Evolutionary conservation across 2,888 invertebrate genomes (phyloP).

Genomic region (Stratiomys singularior): DNA sequence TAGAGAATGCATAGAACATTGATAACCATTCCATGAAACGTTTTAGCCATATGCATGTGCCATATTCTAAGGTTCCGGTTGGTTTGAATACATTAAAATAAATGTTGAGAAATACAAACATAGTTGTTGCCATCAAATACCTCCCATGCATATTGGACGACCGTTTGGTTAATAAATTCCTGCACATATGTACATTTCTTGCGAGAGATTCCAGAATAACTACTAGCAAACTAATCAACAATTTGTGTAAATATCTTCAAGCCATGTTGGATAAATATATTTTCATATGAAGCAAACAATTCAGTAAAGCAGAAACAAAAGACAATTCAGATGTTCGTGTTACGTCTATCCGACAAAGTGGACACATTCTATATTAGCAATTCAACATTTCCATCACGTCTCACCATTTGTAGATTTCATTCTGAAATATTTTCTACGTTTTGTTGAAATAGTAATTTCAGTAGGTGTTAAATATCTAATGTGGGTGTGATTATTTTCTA

Average conservation of each 20-base stretch:
- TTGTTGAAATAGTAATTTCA: background rate
- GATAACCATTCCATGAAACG: background rate
- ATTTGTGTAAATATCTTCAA: slow-evolving; percentile 8
- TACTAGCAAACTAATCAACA: background rate
- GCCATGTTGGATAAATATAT: background rate
- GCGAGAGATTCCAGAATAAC: background rate
- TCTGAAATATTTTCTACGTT: background rate
- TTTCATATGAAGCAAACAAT: too few relatives aligned
- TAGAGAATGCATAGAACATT: background rate
- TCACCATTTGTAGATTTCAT: too few relatives aligned
- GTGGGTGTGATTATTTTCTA: slow-evolving; percentile 4
- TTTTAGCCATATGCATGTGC: background rate
- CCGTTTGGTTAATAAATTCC: background rate
- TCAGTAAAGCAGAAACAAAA: too few relatives aligned
- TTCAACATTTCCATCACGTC: too few relatives aligned
- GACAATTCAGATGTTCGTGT: too few relatives aligned
- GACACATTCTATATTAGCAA: too few relatives aligned
- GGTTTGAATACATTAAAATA: slow-evolving; percentile 30
- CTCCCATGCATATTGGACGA: background rate
- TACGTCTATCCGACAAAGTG: too few relatives aligned
- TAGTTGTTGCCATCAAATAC: background rate
- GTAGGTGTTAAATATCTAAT: background rate
- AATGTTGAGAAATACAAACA: background rate
- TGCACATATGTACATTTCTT: background rate
- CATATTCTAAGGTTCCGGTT: slow-evolving; percentile 22